These are phyloP conservation scores for Hirtodrosophila duncani DNA, from an alignment of 2,888 invertebrate species.

Conservation along the genomic window DNA sequence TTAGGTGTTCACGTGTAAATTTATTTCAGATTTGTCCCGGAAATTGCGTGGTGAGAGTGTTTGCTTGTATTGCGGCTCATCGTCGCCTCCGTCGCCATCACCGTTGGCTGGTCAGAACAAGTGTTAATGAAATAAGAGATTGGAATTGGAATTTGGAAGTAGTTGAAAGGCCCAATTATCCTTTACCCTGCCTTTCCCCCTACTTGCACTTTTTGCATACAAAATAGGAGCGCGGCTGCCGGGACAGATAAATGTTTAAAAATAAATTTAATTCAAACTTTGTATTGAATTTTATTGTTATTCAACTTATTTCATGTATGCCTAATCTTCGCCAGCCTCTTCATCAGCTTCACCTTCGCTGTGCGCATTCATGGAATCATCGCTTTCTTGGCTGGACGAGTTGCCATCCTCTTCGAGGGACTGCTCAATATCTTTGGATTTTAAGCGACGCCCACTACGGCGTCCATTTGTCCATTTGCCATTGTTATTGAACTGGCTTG, in stretches of 20 bases:
- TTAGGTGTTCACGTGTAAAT: no score
- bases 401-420: no score
- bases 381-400: no score
- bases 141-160: no score
- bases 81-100: conserved; percentile 56
- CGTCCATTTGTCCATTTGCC: no score
- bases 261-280: neutral
- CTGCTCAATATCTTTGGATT: conserved; percentile 75
- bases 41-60: conserved; percentile 59
- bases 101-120: conserved; percentile 32
- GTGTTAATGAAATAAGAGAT: neutral
- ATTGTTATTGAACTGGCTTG: no score
- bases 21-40: conserved; percentile 58
- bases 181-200: conserved; percentile 54
- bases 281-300: no score
- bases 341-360: conserved; percentile 65
- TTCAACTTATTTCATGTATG: conserved; percentile 29
- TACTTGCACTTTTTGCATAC: conserved; percentile 81
- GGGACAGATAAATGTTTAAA: conserved; percentile 26
- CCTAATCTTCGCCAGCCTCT: conserved; percentile 53
- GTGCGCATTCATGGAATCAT: conserved; percentile 25
- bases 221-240: conserved; percentile 83
- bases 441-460: no score
- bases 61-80: conserved; percentile 67
- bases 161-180: no score